Conservation (phyloP, 2,113 vertebrate species). For the Epinephelus fuscoguttatus region DNA sequence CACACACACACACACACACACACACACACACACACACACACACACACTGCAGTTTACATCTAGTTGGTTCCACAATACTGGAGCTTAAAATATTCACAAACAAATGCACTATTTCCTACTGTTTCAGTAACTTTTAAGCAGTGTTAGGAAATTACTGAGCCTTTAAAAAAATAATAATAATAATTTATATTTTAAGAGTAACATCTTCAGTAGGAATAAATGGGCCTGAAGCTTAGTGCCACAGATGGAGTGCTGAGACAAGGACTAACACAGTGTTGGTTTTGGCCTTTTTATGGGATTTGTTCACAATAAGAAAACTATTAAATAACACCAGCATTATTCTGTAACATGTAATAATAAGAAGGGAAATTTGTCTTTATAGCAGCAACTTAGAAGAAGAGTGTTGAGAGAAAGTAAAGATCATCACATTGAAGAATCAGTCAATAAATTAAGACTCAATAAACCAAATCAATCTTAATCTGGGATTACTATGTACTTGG, state of each 20-base stretch:
- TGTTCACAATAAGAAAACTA: conserved; percentile 41
- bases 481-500: neutral
- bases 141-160: neutral
- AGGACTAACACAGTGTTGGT: conserved; percentile 10
- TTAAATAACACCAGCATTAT: conserved; percentile 11
- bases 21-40: neutral
- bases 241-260: neutral
- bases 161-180: too few species aligned
- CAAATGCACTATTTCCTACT: neutral
- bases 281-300: conserved; percentile 31
- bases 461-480: neutral
- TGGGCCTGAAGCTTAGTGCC: neutral
- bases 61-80: neutral
- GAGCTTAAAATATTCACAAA: neutral
- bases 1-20: neutral
- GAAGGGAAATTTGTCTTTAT: conserved; percentile 7
- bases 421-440: conserved; percentile 44
- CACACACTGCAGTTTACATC: neutral
- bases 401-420: conserved; percentile 51
- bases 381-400: conserved; percentile 10
- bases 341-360: conserved; percentile 8
- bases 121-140: neutral
- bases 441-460: neutral
- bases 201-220: neutral
- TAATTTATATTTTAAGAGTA: neutral